Percentiles rank a stretch among this genome's conserved stretches.
Evolutionary conservation across 2,113 vertebrate species (phyloP).

Genomic region (Uria aalge): DNA sequence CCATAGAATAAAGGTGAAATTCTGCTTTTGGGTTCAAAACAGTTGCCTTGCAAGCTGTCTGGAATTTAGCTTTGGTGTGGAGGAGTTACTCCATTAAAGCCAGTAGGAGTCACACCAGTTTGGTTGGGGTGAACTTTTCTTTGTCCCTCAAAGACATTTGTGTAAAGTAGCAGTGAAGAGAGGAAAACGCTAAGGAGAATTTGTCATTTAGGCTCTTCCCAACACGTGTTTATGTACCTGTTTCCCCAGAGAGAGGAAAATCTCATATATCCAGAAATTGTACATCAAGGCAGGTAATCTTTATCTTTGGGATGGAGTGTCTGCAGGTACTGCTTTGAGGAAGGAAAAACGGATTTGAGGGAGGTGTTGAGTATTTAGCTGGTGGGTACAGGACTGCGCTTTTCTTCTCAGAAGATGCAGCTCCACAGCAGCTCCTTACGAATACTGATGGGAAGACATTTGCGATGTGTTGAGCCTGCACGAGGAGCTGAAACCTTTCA

Average conservation of each 20-base stretch:
- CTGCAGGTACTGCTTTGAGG: neutral
- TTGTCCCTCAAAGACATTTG: neutral
- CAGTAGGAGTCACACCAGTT: neutral
- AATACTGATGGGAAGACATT: fast-evolving
- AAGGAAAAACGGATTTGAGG: neutral
- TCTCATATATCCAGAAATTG: neutral
- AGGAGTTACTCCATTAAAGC: neutral
- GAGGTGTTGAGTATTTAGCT: neutral
- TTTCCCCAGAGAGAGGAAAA: neutral
- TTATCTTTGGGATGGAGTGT: neutral
- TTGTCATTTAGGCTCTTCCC: neutral
- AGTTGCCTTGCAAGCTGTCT: neutral
- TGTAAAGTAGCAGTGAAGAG: neutral
- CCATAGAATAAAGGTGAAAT: neutral
- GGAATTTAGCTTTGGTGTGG: neutral
- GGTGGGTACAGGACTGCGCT: neutral
- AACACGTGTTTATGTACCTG: neutral
- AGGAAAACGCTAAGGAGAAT: neutral
- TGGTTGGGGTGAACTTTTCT: neutral
- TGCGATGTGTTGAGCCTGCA: neutral
- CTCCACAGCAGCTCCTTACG: neutral
- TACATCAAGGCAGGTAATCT: neutral
- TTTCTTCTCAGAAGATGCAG: neutral
- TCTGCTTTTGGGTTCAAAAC: fast-evolving
- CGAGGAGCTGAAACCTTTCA: neutral